A percentile compares a stretch with the other conserved stretches of the same genome.
These are phyloP conservation scores for Hyperoplus lanceolatus DNA, from an alignment of 2,797 vertebrate genomes.

Conservation along the genomic window DNA sequence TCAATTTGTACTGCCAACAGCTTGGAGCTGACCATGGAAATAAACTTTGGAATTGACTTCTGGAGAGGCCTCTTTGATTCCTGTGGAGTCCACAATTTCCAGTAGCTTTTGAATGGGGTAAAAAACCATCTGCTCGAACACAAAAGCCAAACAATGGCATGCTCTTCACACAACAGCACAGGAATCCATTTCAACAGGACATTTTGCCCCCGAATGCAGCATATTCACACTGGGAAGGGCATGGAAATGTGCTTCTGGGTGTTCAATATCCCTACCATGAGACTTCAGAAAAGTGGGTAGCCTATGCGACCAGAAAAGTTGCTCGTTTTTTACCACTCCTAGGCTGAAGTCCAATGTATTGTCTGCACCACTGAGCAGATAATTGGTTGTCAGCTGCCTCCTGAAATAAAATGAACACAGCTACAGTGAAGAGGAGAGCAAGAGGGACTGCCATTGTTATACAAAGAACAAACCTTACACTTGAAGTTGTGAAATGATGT, in stretches of 20 bases:
- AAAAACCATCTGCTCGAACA: conserved; percentile 60
- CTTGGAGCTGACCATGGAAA: conserved; percentile 53
- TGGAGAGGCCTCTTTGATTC: conserved; percentile 40
- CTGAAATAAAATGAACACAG: conserved; percentile 46
- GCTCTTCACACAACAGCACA: conserved; percentile 14
- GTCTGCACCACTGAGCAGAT: conserved; percentile 45
- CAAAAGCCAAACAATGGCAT: conserved; percentile 44
- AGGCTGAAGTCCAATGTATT: conserved; percentile 33
- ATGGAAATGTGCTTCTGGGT: conserved; percentile 21
- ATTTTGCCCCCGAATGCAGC: neutral
- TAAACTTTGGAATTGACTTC: conserved; percentile 29
- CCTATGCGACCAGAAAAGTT: conserved; percentile 14
- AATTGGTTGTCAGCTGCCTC: conserved; percentile 57
- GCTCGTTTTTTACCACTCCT: conserved; percentile 29
- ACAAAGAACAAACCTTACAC: conserved; percentile 15
- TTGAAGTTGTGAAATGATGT: conserved; percentile 17
- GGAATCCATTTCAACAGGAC: conserved; percentile 14
- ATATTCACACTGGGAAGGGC: neutral
- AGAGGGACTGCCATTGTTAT: conserved; percentile 17
- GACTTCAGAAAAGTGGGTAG: neutral
- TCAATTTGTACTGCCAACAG: conserved; percentile 48
- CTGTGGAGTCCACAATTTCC: conserved; percentile 32
- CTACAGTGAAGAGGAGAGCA: conserved; percentile 25
- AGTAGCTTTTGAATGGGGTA: conserved; percentile 56
- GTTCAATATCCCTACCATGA: conserved; percentile 1